Conservation (phyloP, 2,113 vertebrate species). For the Vombatus ursinus region DNA sequence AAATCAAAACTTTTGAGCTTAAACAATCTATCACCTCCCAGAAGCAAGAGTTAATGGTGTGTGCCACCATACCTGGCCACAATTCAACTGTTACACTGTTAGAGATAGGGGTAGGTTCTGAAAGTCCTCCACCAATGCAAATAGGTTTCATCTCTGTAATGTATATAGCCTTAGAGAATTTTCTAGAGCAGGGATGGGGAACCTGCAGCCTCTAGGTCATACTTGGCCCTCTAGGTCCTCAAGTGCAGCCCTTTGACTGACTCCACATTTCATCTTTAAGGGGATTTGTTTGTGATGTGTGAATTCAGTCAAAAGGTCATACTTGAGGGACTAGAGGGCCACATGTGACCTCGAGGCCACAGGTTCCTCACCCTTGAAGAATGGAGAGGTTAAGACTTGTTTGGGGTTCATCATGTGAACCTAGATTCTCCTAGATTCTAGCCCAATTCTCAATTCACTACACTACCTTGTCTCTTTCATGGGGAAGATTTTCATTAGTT, state of each 20-base stretch:
- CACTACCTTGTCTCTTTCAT: not conserved
- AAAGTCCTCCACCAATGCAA: not conserved
- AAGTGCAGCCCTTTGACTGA: too few species aligned
- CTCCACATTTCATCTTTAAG: too few species aligned
- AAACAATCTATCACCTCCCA: not conserved
- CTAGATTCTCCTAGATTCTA: not conserved
- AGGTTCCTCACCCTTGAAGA: not conserved
- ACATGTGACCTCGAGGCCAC: too few species aligned
- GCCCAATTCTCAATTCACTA: not conserved
- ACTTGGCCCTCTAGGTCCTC: too few species aligned
- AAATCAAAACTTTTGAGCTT: not conserved
- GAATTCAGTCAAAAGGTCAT: too few species aligned
- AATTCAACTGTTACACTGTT: not conserved
- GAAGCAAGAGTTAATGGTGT: not conserved
- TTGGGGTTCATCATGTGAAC: not conserved
- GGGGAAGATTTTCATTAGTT: slow-evolving; percentile 5
- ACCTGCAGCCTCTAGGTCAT: too few species aligned
- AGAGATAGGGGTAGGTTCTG: not conserved
- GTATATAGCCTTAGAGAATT: not conserved
- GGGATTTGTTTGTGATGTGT: too few species aligned
- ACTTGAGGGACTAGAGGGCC: too few species aligned
- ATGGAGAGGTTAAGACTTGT: not conserved
- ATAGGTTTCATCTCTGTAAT: not conserved
- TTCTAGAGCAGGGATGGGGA: not conserved
- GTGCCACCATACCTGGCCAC: not conserved